A percentile compares a stretch with the other conserved stretches of the same genome.
Conservation (phyloP, 1,140 invertebrate genomes). For the Teleogryllus occipitalis region DNA sequence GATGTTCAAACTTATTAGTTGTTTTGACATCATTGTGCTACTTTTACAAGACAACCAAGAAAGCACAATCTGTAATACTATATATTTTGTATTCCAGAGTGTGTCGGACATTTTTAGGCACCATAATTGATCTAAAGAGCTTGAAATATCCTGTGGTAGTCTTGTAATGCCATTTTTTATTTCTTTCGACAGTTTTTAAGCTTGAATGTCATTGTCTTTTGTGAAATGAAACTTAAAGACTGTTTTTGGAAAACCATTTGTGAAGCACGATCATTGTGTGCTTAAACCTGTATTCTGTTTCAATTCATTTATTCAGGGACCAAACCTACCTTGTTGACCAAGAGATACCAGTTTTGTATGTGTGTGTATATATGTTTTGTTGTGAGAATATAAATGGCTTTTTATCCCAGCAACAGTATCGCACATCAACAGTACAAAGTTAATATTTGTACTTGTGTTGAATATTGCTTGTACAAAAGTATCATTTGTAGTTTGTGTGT, state of each 20-base stretch:
- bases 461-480: neutral
- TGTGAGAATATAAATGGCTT: neutral
- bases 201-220: neutral
- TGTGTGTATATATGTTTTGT: neutral
- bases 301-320: neutral
- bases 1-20: neutral
- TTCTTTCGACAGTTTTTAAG: neutral
- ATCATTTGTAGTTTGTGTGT: neutral
- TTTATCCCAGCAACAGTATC: neutral
- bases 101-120: no score
- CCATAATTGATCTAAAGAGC: neutral
- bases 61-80: no score
- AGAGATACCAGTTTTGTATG: neutral
- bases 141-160: neutral
- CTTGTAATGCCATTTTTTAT: neutral
- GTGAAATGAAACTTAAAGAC: neutral
- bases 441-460: neutral
- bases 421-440: neutral
- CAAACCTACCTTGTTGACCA: neutral
- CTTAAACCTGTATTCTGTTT: neutral
- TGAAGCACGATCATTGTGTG: neutral
- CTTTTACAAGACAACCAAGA: no score
- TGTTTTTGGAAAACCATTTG: neutral
- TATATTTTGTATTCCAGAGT: no score
- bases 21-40: neutral